Evolutionary conservation across 2,113 vertebrate genomes (phyloP).

Genomic region (Tetrax tetrax): DNA sequence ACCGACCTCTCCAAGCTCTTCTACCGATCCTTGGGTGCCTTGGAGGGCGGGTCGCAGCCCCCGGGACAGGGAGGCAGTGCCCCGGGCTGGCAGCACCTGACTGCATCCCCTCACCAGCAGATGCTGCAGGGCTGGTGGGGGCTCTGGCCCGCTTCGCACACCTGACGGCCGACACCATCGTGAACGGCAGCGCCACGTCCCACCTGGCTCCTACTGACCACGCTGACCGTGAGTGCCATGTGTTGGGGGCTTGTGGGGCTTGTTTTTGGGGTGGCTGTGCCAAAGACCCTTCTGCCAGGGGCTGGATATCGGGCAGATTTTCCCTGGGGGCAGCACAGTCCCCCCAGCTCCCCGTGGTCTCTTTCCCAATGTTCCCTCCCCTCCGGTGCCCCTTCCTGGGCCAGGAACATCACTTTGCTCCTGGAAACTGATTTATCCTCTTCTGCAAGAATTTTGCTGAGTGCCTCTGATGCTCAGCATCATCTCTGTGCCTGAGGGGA

Average conservation of each 20-base stretch:
- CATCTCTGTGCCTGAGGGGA: neutral
- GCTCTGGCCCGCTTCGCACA: slow-evolving; percentile 91
- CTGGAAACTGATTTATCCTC: neutral
- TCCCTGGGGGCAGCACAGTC: fast-evolving
- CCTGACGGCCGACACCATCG: slow-evolving; percentile 86
- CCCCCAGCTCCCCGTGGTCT: fast-evolving
- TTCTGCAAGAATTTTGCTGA: neutral
- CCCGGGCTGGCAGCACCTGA: neutral
- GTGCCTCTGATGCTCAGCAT: neutral
- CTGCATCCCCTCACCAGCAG: slow-evolving; percentile 23
- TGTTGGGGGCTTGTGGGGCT: neutral
- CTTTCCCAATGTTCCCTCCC: fast-evolving
- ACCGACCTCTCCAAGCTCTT: neutral
- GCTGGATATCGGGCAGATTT: neutral
- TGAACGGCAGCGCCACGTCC: slow-evolving; percentile 88
- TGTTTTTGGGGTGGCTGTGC: neutral
- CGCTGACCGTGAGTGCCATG: slow-evolving; percentile 89
- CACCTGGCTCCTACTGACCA: slow-evolving; percentile 91
- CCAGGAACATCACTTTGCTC: fast-evolving
- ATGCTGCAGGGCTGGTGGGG: slow-evolving; percentile 84
- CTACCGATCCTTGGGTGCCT: neutral
- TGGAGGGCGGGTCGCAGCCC: fast-evolving
- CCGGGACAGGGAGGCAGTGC: neutral
- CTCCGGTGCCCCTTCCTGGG: neutral
- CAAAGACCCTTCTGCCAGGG: neutral